These are phyloP conservation scores for Corvus moneduloides DNA, from an alignment of 2,113 vertebrate genomes.

Conservation along the genomic window DNA sequence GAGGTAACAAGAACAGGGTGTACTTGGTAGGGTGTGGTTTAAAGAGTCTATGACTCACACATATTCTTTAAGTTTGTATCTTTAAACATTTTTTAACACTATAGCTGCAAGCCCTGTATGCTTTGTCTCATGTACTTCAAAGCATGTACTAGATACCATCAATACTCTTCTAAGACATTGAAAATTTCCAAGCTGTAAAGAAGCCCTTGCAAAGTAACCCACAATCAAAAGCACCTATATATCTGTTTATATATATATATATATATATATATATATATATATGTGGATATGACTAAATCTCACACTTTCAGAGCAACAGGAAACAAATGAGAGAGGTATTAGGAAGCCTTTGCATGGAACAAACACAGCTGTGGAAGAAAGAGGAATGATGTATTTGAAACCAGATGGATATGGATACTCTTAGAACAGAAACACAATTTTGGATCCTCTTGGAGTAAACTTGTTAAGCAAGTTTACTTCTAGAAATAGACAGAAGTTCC, in stretches of 20 bases:
- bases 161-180: neutral
- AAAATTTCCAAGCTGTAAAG: neutral
- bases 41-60: neutral
- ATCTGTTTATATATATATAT: no score
- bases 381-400: neutral
- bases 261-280: neutral
- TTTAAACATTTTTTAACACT: neutral
- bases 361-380: neutral
- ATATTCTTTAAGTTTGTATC: neutral
- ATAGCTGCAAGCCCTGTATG: neutral
- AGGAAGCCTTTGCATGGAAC: neutral
- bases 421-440: neutral
- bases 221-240: neutral
- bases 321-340: neutral
- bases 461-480: neutral
- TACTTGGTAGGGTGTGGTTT: neutral
- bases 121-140: neutral
- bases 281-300: neutral
- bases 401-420: neutral
- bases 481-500: neutral
- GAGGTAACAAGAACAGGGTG: rapidly evolving
- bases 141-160: rapidly evolving
- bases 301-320: neutral
- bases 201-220: neutral
- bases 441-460: neutral